Conservation (phyloP, 2,888 invertebrate genomes). For the Ornithoptera alexandrae region DNA sequence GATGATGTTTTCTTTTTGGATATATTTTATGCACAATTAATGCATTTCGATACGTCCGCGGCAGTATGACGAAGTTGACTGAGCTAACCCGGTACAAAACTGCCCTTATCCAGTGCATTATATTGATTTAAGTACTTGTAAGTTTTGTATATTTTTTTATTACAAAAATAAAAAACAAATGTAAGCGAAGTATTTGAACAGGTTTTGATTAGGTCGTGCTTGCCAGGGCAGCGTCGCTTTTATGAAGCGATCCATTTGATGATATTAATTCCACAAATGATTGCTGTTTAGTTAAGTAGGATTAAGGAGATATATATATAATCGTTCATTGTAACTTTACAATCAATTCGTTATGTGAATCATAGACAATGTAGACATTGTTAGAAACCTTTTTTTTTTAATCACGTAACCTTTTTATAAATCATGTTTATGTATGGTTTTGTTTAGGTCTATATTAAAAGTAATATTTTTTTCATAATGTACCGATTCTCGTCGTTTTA, state of each 20-base stretch:
- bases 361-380: constrained; percentile 62
- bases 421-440: constrained; percentile 44
- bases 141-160: constrained; percentile 68
- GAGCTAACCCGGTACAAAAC: constrained; percentile 68
- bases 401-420: constrained; percentile 52
- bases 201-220: constrained; percentile 49
- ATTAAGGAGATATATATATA: constrained; percentile 46
- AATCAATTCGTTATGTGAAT: constrained; percentile 51
- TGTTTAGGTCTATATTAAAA: constrained; percentile 49
- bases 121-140: constrained; percentile 64
- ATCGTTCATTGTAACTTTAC: constrained; percentile 42
- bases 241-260: constrained; percentile 62
- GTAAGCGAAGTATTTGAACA: constrained; percentile 57
- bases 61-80: constrained; percentile 51
- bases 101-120: constrained; percentile 73
- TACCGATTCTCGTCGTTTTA: constrained; percentile 37
- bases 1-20: constrained; percentile 48
- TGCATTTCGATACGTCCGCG: constrained; percentile 63
- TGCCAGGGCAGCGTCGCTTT: constrained; percentile 67
- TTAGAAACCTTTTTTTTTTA: constrained; percentile 54
- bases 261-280: constrained; percentile 39
- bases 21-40: constrained; percentile 64
- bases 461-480: constrained; percentile 39
- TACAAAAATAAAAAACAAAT: constrained; percentile 40
- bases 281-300: constrained; percentile 39